Conservation (phyloP, 1,140 invertebrate genomes). For the Spodoptera litura region DNA sequence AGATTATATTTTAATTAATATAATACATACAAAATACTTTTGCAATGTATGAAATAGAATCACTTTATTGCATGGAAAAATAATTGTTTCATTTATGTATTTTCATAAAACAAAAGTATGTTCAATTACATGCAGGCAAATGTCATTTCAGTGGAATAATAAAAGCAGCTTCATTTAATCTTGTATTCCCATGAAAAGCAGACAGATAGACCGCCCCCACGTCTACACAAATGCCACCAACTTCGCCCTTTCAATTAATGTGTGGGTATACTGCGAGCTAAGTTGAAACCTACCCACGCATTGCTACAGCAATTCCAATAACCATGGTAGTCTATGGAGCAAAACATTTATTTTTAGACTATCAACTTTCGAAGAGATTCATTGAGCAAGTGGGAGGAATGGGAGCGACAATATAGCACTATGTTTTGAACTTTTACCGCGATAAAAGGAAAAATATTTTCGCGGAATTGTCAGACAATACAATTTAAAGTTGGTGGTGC, state of each 20-base stretch:
- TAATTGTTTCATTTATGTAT: no score
- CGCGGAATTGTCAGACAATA: no score
- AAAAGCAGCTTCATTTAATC: conserved; percentile 31
- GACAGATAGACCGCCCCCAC: conserved; percentile 55
- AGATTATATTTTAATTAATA: conserved; percentile 3
- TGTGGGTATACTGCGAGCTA: conserved; percentile 54
- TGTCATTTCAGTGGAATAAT: background rate
- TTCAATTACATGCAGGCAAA: conserved; percentile 4
- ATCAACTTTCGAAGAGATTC: conserved; percentile 5
- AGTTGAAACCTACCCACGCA: conserved; percentile 54
- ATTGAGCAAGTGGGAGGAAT: conserved; percentile 4
- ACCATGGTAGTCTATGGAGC: conserved; percentile 30
- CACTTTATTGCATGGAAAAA: background rate
- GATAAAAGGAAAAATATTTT: background rate
- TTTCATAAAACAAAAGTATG: background rate
- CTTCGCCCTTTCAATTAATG: conserved; percentile 61
- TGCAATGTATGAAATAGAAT: conserved; percentile 2
- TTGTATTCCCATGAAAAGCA: conserved; percentile 49
- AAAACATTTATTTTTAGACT: conserved; percentile 39
- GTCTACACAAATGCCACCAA: conserved; percentile 60
- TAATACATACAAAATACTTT: background rate
- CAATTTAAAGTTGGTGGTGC: background rate
- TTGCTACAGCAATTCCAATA: conserved; percentile 48
- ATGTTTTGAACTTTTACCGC: background rate
- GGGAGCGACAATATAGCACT: background rate